Base-by-base conservation (phyloP, 2,888 invertebrate genomes). In the Mactromeris polynyma region DNA sequence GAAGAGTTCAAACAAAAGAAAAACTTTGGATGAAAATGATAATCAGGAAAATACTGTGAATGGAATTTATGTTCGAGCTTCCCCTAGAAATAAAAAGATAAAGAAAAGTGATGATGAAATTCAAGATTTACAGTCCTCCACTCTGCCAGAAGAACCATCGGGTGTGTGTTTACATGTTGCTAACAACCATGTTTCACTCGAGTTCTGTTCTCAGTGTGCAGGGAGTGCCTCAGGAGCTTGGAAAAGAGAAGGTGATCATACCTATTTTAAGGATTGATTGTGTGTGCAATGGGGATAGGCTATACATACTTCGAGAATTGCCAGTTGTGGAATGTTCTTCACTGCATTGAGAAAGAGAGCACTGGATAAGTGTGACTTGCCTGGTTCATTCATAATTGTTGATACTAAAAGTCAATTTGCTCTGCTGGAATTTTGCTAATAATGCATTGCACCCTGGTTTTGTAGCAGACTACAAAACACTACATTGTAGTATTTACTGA, bases 151-250 rank as follows among this genome's bases (percentile, higher is more conserved):
- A n/a, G 83, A 85, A 26, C 51, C 91, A 36, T 87, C 85, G 69
- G 94, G 94, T 82, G 87, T 94, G 38, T 94, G 94, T 85, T 91
- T 94, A 36, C 94, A 94, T 92, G 93, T 94, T 40, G 87, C 89
- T 31, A 90, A 91, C 36, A 89, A 91, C 58, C 86, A 92, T 77
- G 94, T 93, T 21, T 94, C 94, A 40, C 85, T 94, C 36, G 94
- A 93, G 73, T 90, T 94, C 42, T 94, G 93, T 91, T 86, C 93
- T 21, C 46, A 40, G 14, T 93, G 94, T 91, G 90, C 93, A 78
- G 89, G 81, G 31, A 93, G 83, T 89, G 92, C 93, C 19, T 58
- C 86, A 14, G 83, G 83, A 86, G 86, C 87, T 36, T 86, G 85
- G 87, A 92, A 88, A 33, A 77, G 79, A 36, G 78, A 85, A 86